Percentiles rank a stretch among this genome's conserved stretches.
Conservation (phyloP, 2,797 vertebrate genomes). For the Poeciliopsis paucimaculata region DNA sequence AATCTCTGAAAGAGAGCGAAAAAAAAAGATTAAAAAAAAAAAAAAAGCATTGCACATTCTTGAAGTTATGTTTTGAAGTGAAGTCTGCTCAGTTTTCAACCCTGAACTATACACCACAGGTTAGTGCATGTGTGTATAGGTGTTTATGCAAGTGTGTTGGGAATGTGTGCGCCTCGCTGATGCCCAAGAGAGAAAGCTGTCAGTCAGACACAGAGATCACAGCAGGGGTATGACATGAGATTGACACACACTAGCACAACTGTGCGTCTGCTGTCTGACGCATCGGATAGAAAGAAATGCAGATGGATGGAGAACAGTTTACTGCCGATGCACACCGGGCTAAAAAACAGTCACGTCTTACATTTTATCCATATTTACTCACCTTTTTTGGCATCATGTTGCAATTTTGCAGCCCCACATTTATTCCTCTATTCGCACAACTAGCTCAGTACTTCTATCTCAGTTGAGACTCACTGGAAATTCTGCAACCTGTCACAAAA, state of each 20-base stretch:
- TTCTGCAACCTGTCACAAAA: constrained; percentile 58
- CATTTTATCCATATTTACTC: not conserved
- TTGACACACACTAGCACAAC: constrained; percentile 61
- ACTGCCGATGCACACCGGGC: not conserved
- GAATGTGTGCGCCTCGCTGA: constrained; percentile 19
- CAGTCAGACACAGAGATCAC: constrained; percentile 68
- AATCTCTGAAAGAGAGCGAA: not conserved
- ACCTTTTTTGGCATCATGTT: not conserved
- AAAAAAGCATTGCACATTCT: not conserved
- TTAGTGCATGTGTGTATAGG: constrained; percentile 5
- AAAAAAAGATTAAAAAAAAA: no score
- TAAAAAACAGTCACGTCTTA: not conserved
- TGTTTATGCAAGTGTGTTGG: constrained; percentile 5
- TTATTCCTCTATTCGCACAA: constrained; percentile 13
- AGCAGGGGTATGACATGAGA: constrained; percentile 57
- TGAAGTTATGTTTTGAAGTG: constrained; percentile 20
- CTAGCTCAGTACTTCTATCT: constrained; percentile 47
- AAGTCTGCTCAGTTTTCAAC: constrained; percentile 21
- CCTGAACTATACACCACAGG: constrained; percentile 19
- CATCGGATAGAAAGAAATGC: constrained; percentile 23
- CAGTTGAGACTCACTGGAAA: constrained; percentile 58
- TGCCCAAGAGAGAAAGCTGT: constrained; percentile 57
- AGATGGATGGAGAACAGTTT: constrained; percentile 25
- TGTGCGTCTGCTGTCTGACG: constrained; percentile 47
- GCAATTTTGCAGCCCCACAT: not conserved